phyloP scores from a whole-genome alignment of 1,140 invertebrate species.

The Drosophila aff. region DNA sequence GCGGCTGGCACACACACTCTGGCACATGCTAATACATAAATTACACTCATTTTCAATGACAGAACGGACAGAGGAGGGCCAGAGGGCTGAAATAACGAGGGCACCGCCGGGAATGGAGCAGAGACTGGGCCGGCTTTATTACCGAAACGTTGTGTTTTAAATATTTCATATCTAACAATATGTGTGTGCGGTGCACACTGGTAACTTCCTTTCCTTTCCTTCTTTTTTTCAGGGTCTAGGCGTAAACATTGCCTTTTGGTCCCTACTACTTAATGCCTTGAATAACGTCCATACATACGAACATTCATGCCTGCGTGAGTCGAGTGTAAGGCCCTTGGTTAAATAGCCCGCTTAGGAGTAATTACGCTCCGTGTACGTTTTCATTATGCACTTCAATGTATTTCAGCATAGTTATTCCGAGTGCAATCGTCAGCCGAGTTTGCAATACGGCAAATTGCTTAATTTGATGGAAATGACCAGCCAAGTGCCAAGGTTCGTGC shows the following conservation, averaged over 20 bases:
- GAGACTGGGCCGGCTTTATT: constrained; percentile 69
- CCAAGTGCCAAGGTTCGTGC: background rate
- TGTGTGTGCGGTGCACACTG: no score
- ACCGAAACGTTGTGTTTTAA: constrained; percentile 70
- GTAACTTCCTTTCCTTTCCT: no score
- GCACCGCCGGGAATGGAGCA: constrained; percentile 1
- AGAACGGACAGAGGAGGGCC: constrained; percentile 44
- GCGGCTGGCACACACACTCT: constrained; percentile 55
- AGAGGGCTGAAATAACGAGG: constrained; percentile 17
- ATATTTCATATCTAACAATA: constrained; percentile 72
- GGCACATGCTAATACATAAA: constrained; percentile 57
- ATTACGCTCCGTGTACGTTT: constrained; percentile 54
- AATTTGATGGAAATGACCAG: constrained; percentile 37
- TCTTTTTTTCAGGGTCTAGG: constrained; percentile 21
- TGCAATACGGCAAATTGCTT: constrained; percentile 32
- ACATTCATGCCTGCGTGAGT: constrained; percentile 27
- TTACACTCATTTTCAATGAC: constrained; percentile 65
- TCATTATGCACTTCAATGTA: constrained; percentile 29
- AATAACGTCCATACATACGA: constrained; percentile 40
- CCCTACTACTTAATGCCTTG: constrained; percentile 54
- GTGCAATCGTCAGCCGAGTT: constrained; percentile 17
- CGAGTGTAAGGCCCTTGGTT: constrained; percentile 67
- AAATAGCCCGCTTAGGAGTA: constrained; percentile 80
- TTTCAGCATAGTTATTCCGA: constrained; percentile 2
- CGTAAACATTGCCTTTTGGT: constrained; percentile 41